These are phyloP conservation scores for Amiota communis DNA, from an alignment of 2,888 invertebrate species.

Conservation along the genomic window DNA sequence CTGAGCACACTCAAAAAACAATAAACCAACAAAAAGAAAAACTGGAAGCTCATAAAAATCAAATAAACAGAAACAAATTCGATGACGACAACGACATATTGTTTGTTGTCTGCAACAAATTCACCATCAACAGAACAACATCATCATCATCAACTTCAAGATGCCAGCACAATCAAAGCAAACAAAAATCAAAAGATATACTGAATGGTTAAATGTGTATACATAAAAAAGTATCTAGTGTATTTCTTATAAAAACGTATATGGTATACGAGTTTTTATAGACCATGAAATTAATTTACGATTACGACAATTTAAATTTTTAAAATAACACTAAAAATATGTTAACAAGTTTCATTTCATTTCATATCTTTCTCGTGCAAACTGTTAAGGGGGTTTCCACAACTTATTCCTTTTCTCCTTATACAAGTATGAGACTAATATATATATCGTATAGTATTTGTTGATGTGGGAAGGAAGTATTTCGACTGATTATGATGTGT, in stretches of 20 bases:
- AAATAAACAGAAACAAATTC: conserved; percentile 12
- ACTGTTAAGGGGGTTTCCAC: conserved; percentile 55
- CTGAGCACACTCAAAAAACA: conserved; percentile 46
- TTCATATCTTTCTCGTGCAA: conserved; percentile 34
- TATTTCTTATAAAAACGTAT: not conserved
- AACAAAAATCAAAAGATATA: not conserved
- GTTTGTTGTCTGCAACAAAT: conserved; percentile 19
- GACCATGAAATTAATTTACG: conserved; percentile 73
- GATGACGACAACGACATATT: conserved; percentile 38
- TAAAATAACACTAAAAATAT: conserved; percentile 65
- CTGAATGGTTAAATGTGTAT: not conserved
- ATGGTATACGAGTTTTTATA: conserved; percentile 60
- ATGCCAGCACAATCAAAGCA: no score
- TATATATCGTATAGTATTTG: conserved; percentile 37
- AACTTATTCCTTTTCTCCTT: conserved; percentile 41
- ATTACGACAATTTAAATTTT: conserved; percentile 69
- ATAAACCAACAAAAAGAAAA: conserved; percentile 31
- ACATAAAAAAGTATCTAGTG: not conserved
- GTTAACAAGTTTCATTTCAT: conserved; percentile 53
- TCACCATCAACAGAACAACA: no score
- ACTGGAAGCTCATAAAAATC: not conserved
- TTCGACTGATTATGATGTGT: conserved; percentile 43
- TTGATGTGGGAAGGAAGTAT: conserved; percentile 19
- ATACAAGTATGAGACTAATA: conserved; percentile 21
- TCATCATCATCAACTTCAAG: no score